Percentiles rank a stretch among this genome's conserved stretches.
Conservation (phyloP, 2,888 invertebrate species). For the Idaea straminata region DNA sequence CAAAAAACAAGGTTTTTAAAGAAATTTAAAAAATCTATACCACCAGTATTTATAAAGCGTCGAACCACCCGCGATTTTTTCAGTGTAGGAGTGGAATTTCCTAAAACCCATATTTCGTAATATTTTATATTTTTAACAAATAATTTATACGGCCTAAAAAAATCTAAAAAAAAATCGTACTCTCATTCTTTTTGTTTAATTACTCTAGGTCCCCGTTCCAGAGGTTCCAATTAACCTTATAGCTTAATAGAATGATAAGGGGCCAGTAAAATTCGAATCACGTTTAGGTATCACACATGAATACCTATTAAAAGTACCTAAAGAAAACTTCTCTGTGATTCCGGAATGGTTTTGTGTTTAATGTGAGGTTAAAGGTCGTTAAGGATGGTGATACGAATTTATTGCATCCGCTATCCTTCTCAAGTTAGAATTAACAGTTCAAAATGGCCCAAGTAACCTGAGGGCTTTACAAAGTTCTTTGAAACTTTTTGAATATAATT, state of each 20-base stretch:
- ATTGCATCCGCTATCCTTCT: neutral
- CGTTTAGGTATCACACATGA: neutral
- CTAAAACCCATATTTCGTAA: too few species aligned
- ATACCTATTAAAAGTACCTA: neutral
- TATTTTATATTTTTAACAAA: too few species aligned
- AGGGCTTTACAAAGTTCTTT: neutral
- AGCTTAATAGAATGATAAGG: constrained; percentile 23
- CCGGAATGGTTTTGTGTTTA: neutral
- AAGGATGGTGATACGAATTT: neutral
- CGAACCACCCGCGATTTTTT: too few species aligned
- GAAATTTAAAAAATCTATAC: too few species aligned
- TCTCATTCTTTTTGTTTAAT: neutral
- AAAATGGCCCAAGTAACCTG: neutral
- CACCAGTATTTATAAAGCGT: too few species aligned
- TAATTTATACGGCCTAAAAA: constrained; percentile 1
- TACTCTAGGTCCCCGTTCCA: constrained; percentile 18
- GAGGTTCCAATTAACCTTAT: constrained; percentile 37
- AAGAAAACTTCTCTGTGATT: neutral
- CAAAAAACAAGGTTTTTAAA: too few species aligned
- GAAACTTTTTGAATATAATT: neutral
- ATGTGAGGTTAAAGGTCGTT: neutral
- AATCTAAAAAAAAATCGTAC: neutral
- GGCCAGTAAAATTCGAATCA: constrained; percentile 32
- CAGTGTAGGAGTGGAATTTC: too few species aligned
- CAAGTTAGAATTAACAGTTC: neutral